These are phyloP conservation scores for Caradrina clavipalpis DNA, from an alignment of 2,888 invertebrate genomes.

Conservation along the genomic window DNA sequence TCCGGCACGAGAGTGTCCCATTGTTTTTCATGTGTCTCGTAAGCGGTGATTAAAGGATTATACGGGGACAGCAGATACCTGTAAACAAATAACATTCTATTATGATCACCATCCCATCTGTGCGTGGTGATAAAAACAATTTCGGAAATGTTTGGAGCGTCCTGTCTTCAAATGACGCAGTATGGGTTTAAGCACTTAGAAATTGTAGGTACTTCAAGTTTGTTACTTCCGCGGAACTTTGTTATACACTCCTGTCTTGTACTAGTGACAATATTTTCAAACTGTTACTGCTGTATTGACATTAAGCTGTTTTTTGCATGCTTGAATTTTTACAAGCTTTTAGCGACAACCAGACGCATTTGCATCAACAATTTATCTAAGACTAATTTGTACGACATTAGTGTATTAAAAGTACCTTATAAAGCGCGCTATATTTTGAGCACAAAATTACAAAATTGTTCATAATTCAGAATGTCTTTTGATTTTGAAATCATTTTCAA, in stretches of 20 bases:
- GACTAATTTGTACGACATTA: too few relatives aligned
- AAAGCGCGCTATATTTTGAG: too few relatives aligned
- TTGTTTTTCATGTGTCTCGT: slow-evolving; percentile 54
- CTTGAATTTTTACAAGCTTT: too few relatives aligned
- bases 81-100: slow-evolving; percentile 47
- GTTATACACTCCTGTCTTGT: background rate
- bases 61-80: slow-evolving; percentile 33
- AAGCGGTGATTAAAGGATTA: slow-evolving; percentile 47
- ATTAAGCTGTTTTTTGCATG: background rate
- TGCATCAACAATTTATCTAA: too few relatives aligned
- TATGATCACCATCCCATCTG: slow-evolving; percentile 30
- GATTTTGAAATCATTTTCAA: too few relatives aligned
- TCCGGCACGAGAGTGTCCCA: slow-evolving; percentile 24
- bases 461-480: too few relatives aligned
- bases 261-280: background rate
- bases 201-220: background rate
- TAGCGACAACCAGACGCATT: too few relatives aligned
- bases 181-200: slow-evolving; percentile 3
- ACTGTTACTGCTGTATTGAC: background rate
- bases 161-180: slow-evolving; percentile 6
- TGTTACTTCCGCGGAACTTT: background rate
- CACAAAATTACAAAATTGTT: too few relatives aligned
- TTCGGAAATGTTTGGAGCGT: slow-evolving; percentile 18
- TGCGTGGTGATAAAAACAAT: slow-evolving; percentile 22
- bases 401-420: too few relatives aligned